Evolutionary conservation across 2,888 invertebrate genomes (phyloP).

Genomic region (Epinotia bilunana): DNA sequence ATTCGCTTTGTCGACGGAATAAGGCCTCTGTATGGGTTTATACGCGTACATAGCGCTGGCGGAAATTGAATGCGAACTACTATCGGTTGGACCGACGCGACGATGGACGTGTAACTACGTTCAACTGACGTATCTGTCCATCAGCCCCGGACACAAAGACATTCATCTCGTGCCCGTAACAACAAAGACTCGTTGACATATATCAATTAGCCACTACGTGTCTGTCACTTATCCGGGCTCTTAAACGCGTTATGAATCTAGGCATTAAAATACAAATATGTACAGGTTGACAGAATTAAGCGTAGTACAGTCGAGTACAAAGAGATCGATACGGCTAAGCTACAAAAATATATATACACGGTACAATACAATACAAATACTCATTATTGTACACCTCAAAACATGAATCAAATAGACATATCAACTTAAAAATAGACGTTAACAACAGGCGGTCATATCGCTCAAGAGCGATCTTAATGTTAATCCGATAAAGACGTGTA

Average conservation of each 20-base stretch:
- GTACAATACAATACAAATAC: no score
- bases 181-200: conserved; percentile 63
- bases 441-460: no score
- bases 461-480: no score
- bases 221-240: conserved; percentile 36
- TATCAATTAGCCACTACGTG: conserved; percentile 57
- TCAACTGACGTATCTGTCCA: conserved; percentile 64
- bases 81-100: conserved; percentile 59
- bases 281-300: background rate
- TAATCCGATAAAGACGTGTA: no score
- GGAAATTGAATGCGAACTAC: conserved; percentile 75
- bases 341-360: no score
- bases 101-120: conserved; percentile 59
- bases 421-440: no score
- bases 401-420: no score
- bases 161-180: conserved; percentile 62
- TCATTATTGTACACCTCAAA: no score
- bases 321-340: no score
- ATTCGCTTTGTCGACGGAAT: conserved; percentile 41
- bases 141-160: conserved; percentile 66
- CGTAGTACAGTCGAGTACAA: background rate
- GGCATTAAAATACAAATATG: background rate
- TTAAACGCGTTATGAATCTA: background rate
- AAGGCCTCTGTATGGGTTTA: conserved; percentile 46
- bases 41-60: conserved; percentile 52